Conservation (phyloP, 2,113 vertebrate species). For the Dromaius novaehollandiae region DNA sequence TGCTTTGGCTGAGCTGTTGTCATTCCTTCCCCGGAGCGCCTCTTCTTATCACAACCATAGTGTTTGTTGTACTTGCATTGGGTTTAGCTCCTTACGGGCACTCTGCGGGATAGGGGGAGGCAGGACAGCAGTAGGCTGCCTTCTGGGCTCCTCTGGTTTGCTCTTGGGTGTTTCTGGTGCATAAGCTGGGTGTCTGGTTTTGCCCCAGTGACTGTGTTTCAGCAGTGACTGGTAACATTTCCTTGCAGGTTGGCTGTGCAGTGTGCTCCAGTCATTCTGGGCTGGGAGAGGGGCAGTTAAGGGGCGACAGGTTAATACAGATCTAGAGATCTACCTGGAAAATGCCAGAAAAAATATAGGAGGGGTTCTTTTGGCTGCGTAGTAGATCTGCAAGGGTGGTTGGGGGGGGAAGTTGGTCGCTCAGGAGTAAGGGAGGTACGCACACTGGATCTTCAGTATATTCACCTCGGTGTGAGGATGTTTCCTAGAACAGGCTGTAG, state of each 20-base stretch:
- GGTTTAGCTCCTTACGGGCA: neutral
- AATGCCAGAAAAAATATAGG: neutral
- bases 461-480: fast-evolving
- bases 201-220: neutral
- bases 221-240: fast-evolving
- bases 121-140: fast-evolving
- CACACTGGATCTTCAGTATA: neutral
- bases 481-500: neutral
- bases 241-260: neutral
- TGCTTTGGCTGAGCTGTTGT: fast-evolving
- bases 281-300: neutral
- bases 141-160: fast-evolving
- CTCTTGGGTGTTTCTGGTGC: neutral
- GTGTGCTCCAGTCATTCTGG: neutral
- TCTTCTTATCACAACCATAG: neutral
- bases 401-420: fast-evolving
- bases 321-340: neutral
- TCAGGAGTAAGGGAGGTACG: neutral
- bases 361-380: fast-evolving
- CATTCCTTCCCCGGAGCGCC: neutral
- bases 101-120: fast-evolving
- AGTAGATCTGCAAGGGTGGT: neutral
- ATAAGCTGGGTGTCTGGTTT: neutral
- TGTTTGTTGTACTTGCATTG: fast-evolving
- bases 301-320: neutral